Evolutionary conservation across 2,113 vertebrate genomes (phyloP).

Genomic region (Syrrhaptes paradoxus): DNA sequence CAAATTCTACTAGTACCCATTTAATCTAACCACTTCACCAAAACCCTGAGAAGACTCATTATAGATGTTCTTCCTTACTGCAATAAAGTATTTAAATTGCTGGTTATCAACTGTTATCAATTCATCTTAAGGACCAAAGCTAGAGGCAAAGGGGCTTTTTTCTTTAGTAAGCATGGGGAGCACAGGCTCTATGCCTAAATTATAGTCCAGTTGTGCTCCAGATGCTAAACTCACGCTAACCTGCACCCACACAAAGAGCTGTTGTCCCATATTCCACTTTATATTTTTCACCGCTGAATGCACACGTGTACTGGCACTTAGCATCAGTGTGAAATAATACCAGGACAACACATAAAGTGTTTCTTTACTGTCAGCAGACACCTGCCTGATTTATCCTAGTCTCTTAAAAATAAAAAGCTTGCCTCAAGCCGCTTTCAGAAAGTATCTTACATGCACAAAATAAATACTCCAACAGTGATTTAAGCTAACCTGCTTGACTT

Average conservation of each 20-base stretch:
- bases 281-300: background rate
- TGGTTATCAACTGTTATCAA: background rate
- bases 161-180: background rate
- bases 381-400: slow-evolving; percentile 5
- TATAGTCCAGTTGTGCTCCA: background rate
- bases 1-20: background rate
- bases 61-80: background rate
- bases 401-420: slow-evolving; percentile 52
- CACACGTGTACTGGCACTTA: background rate
- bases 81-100: background rate
- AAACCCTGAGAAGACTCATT: background rate
- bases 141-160: background rate
- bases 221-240: slow-evolving; percentile 4
- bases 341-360: background rate
- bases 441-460: slow-evolving; percentile 35
- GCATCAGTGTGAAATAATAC: background rate
- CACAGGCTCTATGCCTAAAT: background rate
- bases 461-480: background rate
- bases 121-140: background rate
- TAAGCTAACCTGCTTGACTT: slow-evolving; percentile 46
- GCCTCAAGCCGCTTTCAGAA: slow-evolving; percentile 49
- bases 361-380: background rate
- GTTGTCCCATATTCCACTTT: background rate
- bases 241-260: background rate
- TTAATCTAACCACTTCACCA: background rate